Conservation (phyloP, 2,797 vertebrate genomes). For the Eleutherodactylus coqui region DNA sequence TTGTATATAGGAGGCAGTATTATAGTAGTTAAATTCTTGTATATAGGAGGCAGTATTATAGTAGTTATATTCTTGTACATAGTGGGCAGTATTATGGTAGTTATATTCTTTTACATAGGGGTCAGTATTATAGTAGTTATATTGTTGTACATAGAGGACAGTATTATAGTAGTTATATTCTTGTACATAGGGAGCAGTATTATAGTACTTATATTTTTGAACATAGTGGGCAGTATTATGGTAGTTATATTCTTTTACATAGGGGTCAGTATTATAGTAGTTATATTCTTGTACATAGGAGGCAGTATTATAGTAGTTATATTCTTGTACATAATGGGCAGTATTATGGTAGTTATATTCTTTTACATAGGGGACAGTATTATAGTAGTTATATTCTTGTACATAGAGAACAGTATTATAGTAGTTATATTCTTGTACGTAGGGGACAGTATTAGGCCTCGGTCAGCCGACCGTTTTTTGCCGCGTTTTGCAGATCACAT, state of each 20-base stretch:
- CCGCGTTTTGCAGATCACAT: no score
- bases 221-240: background rate
- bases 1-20: conserved; percentile 9
- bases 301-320: conserved; percentile 1
- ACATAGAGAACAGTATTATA: no score
- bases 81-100: conserved; percentile 7
- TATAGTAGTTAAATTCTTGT: conserved; percentile 17
- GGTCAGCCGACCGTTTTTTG: no score
- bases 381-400: no score
- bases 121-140: conserved; percentile 17
- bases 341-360: conserved; percentile 16
- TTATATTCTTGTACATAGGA: conserved; percentile 5
- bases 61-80: conserved; percentile 1
- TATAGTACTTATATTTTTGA: conserved; percentile 13
- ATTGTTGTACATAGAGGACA: background rate
- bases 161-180: conserved; percentile 1
- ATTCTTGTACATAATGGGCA: conserved; percentile 10
- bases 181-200: no score
- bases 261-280: conserved; percentile 9
- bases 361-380: conserved; percentile 18
- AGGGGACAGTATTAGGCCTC: no score
- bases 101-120: conserved; percentile 2
- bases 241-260: conserved; percentile 8
- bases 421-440: no score
- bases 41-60: conserved; percentile 6